phyloP scores from a whole-genome alignment of 2,888 invertebrate species.

The Adineta ricciae region DNA sequence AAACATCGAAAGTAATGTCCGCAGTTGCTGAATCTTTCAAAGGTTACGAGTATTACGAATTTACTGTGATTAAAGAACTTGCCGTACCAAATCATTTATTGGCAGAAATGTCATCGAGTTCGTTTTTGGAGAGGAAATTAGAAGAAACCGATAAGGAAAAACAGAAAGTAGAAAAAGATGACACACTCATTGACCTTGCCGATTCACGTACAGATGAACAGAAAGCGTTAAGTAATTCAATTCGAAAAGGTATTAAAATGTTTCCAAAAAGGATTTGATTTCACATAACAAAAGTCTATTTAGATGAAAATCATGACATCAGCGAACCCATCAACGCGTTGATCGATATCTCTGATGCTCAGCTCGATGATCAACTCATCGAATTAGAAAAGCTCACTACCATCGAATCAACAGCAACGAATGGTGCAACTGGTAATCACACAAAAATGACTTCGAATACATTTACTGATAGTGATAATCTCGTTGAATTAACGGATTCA shows the following conservation, averaged over 20 bases:
- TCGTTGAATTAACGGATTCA: not conserved
- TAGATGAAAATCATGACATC: not conserved
- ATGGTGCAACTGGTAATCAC: not conserved
- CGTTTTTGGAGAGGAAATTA: not conserved
- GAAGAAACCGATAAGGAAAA: not conserved
- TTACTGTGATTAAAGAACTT: conserved; percentile 66
- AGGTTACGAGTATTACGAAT: conserved; percentile 74
- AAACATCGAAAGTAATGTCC: conserved; percentile 67
- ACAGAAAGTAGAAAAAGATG: not conserved
- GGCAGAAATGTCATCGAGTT: not conserved
- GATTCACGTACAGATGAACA: not conserved
- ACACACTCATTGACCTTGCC: not conserved
- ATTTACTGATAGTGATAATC: not conserved
- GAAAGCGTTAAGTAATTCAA: not conserved
- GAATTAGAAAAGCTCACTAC: conserved; percentile 9
- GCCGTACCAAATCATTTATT: conserved; percentile 24
- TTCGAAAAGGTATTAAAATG: not conserved
- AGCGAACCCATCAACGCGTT: not conserved
- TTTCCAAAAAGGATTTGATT: too few relatives aligned
- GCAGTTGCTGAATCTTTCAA: conserved; percentile 63
- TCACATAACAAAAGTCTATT: not conserved
- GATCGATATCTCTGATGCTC: not conserved
- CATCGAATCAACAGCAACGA: not conserved
- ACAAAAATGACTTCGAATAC: not conserved
- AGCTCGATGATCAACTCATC: conserved; percentile 12